Conservation (phyloP, 2,888 invertebrate genomes). For the Eretmocerus hayati region DNA sequence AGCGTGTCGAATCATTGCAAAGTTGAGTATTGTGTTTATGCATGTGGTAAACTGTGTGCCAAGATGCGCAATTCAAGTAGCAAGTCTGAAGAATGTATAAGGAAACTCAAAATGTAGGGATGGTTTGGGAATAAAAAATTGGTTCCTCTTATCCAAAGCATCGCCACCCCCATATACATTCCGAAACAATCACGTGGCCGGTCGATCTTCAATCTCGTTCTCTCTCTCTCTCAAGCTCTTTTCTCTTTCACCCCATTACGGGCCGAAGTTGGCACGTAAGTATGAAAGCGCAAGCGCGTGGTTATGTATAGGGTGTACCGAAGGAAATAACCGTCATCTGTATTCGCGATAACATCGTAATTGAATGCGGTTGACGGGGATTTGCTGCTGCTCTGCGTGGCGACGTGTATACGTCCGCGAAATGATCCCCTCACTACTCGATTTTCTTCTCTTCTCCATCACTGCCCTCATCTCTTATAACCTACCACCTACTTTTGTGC, state of each 20-base stretch:
- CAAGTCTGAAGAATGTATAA: too few species aligned
- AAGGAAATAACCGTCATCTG: constrained; percentile 49
- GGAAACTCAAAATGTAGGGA: background rate
- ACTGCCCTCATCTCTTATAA: constrained; percentile 16
- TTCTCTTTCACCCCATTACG: constrained; percentile 27
- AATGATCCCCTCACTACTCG: constrained; percentile 16
- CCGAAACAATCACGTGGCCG: constrained; percentile 45
- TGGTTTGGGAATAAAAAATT: constrained; percentile 26
- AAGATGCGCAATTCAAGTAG: too few species aligned
- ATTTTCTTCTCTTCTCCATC: constrained; percentile 9
- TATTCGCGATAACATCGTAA: constrained; percentile 49
- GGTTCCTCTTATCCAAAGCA: constrained; percentile 34
- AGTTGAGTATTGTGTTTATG: too few species aligned
- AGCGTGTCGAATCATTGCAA: too few species aligned
- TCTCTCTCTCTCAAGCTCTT: constrained; percentile 8
- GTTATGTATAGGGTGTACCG: constrained; percentile 47
- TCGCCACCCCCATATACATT: constrained; percentile 36
- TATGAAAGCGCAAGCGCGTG: constrained; percentile 24
- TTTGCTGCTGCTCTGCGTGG: constrained; percentile 33
- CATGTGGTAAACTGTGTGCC: too few species aligned
- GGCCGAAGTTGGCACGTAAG: constrained; percentile 29
- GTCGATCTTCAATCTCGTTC: constrained; percentile 18
- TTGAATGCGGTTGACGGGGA: constrained; percentile 49
- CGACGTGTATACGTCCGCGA: constrained; percentile 2
- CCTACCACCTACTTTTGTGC: constrained; percentile 2